Percentiles rank a stretch among this genome's conserved stretches.
Evolutionary conservation across 92 coral and sea anemone genomes (phyloP).

Genomic region (Virgularia gustaviana): DNA sequence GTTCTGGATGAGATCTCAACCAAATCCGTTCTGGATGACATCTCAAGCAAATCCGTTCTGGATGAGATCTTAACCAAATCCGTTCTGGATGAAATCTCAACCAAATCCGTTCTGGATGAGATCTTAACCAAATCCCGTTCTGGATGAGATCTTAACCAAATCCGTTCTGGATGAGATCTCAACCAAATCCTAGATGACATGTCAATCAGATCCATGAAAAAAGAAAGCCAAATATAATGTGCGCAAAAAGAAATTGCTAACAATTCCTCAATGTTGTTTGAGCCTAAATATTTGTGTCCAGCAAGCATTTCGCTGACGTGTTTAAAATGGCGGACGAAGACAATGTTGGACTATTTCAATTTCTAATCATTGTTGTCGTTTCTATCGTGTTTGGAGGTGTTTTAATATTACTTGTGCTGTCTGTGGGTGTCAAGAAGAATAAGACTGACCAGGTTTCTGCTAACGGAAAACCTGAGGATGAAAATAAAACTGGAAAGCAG

Average conservation of each 20-base stretch:
- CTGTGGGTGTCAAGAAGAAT: conserved; percentile 59
- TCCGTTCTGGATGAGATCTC: too few species aligned
- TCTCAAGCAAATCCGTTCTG: too few species aligned
- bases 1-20: too few species aligned
- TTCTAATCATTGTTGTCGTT: conserved; percentile 54
- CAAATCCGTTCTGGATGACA: too few species aligned
- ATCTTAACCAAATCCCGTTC: too few species aligned
- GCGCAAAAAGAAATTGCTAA: neutral
- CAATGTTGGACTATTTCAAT: conserved; percentile 46
- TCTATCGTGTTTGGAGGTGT: conserved; percentile 73
- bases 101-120: too few species aligned
- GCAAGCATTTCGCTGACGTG: conserved; percentile 55
- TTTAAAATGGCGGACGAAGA: conserved; percentile 87
- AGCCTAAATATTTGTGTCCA: neutral
- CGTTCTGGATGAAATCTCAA: too few species aligned
- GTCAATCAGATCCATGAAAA: neutral
- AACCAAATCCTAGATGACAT: neutral
- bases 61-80: too few species aligned
- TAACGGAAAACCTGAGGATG: conserved; percentile 39
- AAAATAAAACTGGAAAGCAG: conserved; percentile 45
- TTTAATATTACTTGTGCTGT: conserved; percentile 64
- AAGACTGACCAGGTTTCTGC: conserved; percentile 37
- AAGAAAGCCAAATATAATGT: neutral
- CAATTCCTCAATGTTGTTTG: neutral
- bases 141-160: too few species aligned